phyloP scores from a whole-genome alignment of 2,113 vertebrate species.

The Pardalotus punctatus region DNA sequence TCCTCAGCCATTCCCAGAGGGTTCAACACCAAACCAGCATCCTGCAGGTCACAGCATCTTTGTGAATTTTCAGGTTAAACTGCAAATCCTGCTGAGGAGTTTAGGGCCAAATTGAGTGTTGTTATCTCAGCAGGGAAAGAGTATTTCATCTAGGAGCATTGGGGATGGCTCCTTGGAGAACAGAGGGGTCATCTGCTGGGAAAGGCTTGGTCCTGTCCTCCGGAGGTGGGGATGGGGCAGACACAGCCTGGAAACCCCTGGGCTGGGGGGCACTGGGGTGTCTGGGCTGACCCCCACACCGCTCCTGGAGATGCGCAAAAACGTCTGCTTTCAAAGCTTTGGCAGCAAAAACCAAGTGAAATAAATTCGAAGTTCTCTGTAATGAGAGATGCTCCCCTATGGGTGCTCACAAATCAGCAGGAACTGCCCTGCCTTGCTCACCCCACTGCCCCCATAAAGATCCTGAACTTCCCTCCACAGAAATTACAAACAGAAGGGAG shows the following conservation, averaged over 20 bases:
- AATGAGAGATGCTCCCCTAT: neutral
- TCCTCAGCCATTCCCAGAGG: neutral
- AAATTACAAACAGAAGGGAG: neutral
- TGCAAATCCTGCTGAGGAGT: neutral
- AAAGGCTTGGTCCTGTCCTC: neutral
- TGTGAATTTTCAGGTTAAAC: neutral
- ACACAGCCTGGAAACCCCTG: neutral
- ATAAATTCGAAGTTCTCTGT: neutral
- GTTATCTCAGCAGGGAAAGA: conserved; percentile 5
- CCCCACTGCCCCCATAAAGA: no score
- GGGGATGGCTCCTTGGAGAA: neutral
- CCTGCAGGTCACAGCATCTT: neutral
- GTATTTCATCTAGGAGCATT: neutral
- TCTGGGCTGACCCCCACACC: neutral
- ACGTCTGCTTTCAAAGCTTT: neutral
- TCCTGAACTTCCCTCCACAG: neutral
- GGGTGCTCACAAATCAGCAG: neutral
- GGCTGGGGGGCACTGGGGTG: neutral
- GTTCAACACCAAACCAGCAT: neutral
- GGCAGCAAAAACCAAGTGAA: neutral
- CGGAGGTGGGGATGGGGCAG: neutral
- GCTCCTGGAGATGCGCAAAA: neutral
- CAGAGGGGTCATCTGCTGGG: neutral
- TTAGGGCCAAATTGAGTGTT: neutral
- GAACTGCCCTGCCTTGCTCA: fast-evolving